Conservation (phyloP, 1,140 invertebrate species). For the Drosophila gunungcola region DNA sequence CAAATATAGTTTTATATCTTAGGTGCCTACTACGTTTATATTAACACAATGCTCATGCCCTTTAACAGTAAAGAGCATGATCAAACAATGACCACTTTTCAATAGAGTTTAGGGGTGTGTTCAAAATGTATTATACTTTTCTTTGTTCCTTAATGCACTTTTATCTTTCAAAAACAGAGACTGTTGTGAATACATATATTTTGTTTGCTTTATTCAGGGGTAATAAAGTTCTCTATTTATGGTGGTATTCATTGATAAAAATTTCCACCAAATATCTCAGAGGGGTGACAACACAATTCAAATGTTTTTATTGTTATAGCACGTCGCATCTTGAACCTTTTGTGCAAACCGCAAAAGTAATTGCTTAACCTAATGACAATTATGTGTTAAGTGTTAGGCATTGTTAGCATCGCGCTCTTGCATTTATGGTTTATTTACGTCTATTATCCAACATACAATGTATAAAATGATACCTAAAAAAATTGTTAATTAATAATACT, state of each 20-base stretch:
- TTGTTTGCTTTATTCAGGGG: constrained; percentile 71
- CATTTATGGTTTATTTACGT: constrained; percentile 4
- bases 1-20: constrained; percentile 57
- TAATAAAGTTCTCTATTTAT: constrained; percentile 69
- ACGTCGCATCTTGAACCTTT: constrained; percentile 73
- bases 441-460: too few relatives aligned
- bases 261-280: constrained; percentile 59
- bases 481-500: too few relatives aligned
- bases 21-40: constrained; percentile 55
- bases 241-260: constrained; percentile 63
- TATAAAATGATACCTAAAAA: too few relatives aligned
- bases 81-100: constrained; percentile 75
- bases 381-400: constrained; percentile 69
- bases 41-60: constrained; percentile 63
- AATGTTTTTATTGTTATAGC: constrained; percentile 82
- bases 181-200: constrained; percentile 53
- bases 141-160: constrained; percentile 75
- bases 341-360: constrained; percentile 68
- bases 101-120: constrained; percentile 71
- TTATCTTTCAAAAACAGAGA: constrained; percentile 80
- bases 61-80: constrained; percentile 65
- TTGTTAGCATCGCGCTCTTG: constrained; percentile 50
- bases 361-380: constrained; percentile 82
- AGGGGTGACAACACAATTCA: constrained; percentile 78
- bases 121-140: constrained; percentile 74